Evolutionary conservation across 2,888 invertebrate species (phyloP).

Genomic region (Gryllus longicercus): DNA sequence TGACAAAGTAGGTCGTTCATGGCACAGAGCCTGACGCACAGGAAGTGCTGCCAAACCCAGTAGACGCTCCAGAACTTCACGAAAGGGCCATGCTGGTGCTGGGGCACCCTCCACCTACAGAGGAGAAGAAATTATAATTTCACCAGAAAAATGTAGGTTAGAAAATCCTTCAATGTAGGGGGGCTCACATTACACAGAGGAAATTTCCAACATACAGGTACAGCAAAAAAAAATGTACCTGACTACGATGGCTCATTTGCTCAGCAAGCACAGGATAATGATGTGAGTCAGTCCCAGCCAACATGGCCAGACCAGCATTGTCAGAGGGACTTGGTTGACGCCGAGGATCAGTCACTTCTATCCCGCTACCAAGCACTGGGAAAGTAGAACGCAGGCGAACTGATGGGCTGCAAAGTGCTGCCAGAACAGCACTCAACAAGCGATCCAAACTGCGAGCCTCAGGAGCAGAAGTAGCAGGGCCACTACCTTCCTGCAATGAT

Average conservation of each 20-base stretch:
- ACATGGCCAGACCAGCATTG: slow-evolving; percentile 64
- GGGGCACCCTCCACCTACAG: slow-evolving; percentile 46
- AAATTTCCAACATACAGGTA: too few relatives aligned
- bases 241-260: slow-evolving; percentile 70
- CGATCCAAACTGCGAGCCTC: slow-evolving; percentile 49
- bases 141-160: too few relatives aligned
- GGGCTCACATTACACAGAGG: too few relatives aligned
- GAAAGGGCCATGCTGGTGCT: slow-evolving; percentile 58
- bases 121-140: not conserved
- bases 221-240: slow-evolving; percentile 38
- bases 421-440: slow-evolving; percentile 74
- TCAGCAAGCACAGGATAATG: slow-evolving; percentile 74
- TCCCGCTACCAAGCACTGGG: slow-evolving; percentile 59
- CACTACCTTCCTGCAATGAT: not conserved
- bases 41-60: slow-evolving; percentile 79
- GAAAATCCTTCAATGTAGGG: too few relatives aligned
- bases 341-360: slow-evolving; percentile 51
- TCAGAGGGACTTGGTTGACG: slow-evolving; percentile 64
- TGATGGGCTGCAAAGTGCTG: slow-evolving; percentile 77
- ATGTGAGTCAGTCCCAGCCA: slow-evolving; percentile 64
- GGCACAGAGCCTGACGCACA: slow-evolving; percentile 57
- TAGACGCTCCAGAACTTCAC: slow-evolving; percentile 78
- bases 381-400: slow-evolving; percentile 71
- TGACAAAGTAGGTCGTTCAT: slow-evolving; percentile 50
- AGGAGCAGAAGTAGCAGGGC: not conserved